Evolutionary conservation across 2,797 vertebrate genomes (phyloP).

Genomic region (Liparis tanakae): DNA sequence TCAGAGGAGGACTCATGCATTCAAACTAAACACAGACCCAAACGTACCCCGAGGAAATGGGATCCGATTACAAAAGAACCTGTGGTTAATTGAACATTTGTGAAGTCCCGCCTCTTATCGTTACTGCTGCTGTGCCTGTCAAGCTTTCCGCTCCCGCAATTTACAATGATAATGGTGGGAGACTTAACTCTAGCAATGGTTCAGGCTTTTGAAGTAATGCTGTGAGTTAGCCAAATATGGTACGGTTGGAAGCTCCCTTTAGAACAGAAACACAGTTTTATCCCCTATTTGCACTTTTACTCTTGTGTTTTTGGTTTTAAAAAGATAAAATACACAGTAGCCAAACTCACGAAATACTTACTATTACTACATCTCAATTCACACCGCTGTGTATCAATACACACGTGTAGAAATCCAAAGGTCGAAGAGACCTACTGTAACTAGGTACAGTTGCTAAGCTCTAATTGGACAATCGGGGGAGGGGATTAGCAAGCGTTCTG

Average conservation of each 20-base stretch:
- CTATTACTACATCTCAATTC: not conserved
- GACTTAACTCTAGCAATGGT: not conserved
- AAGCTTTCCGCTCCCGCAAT: not conserved
- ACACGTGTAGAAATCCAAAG: not conserved
- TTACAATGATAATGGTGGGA: not conserved
- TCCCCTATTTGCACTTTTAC: not conserved
- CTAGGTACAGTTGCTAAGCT: not conserved
- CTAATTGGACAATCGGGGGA: not conserved
- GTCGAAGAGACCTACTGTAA: not conserved
- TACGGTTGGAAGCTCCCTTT: not conserved
- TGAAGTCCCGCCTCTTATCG: not conserved
- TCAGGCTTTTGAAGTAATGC: not conserved
- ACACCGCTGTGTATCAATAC: not conserved
- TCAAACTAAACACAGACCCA: constrained; percentile 14
- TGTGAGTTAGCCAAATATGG: not conserved
- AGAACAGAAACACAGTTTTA: not conserved
- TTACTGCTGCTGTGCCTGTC: not conserved
- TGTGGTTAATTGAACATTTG: constrained; percentile 10
- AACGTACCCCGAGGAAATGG: constrained; percentile 12
- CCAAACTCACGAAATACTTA: not conserved
- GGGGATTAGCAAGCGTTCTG: not conserved
- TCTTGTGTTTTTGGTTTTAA: not conserved
- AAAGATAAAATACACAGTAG: not conserved
- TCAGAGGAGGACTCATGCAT: constrained; percentile 23
- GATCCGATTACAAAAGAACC: constrained; percentile 16